Conservation (phyloP, 2,797 vertebrate species). For the Todus mexicanus region DNA sequence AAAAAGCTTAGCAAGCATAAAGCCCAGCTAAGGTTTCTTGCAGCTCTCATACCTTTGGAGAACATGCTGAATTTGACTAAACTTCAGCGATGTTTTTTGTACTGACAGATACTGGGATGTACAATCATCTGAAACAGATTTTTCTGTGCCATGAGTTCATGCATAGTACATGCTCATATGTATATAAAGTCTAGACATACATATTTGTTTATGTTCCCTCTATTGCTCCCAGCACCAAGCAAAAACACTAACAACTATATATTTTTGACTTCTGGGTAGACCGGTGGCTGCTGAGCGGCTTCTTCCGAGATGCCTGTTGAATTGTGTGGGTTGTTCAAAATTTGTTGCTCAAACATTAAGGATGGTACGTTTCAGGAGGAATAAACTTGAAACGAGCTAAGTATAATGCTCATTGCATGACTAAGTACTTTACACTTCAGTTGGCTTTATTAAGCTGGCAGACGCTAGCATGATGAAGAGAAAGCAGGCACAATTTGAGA, state of each 20-base stretch:
- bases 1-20: conserved; percentile 40
- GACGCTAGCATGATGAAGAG: not conserved
- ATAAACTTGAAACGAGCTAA: not conserved
- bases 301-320: not conserved
- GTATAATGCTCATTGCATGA: not conserved
- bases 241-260: not conserved
- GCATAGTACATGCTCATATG: not conserved
- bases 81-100: not conserved
- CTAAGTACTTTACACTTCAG: conserved; percentile 2
- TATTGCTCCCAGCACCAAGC: not conserved
- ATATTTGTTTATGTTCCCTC: not conserved
- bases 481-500: not conserved
- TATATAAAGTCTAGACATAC: not conserved
- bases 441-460: conserved; percentile 12
- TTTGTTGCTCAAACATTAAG: not conserved
- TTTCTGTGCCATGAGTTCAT: not conserved
- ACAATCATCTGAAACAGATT: not conserved
- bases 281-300: not conserved
- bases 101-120: not conserved
- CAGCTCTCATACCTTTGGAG: not conserved
- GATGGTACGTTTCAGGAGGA: not conserved
- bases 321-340: not conserved
- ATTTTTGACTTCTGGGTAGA: not conserved
- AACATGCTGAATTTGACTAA: conserved; percentile 45
- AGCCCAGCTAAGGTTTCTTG: not conserved